These are phyloP conservation scores for Stegastes partitus DNA, from an alignment of 2,113 vertebrate species.

Conservation along the genomic window DNA sequence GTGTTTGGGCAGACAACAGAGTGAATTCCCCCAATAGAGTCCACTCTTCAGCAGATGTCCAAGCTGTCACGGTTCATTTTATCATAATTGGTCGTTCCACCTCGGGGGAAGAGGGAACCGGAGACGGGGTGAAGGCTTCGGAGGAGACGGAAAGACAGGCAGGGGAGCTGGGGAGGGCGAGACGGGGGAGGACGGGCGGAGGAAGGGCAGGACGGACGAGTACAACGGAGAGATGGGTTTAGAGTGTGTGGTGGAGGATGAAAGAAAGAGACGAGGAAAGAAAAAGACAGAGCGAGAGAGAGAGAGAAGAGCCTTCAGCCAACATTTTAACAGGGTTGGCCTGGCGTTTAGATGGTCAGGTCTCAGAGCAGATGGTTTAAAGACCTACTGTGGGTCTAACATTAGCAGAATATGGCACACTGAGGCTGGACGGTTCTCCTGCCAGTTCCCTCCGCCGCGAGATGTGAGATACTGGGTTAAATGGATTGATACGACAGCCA, in stretches of 20 bases:
- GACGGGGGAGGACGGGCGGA: constrained; percentile 22
- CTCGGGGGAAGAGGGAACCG: constrained; percentile 47
- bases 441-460: constrained; percentile 10
- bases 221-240: not conserved
- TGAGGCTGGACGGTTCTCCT: constrained; percentile 28
- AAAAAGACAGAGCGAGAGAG: not conserved
- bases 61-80: constrained; percentile 70
- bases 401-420: constrained; percentile 51
- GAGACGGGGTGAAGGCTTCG: constrained; percentile 15
- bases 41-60: constrained; percentile 73
- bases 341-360: constrained; percentile 33
- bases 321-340: constrained; percentile 54
- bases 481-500: not conserved
- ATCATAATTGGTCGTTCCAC: constrained; percentile 69
- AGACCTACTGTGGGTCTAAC: constrained; percentile 56
- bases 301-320: constrained; percentile 25
- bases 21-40: constrained; percentile 43
- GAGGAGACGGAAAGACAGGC: constrained; percentile 38
- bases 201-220: constrained; percentile 7
- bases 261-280: not conserved
- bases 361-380: constrained; percentile 70
- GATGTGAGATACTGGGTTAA: constrained; percentile 2
- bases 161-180: not conserved
- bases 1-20: constrained; percentile 43
- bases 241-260: not conserved